Evolutionary conservation across 2,888 invertebrate species (phyloP), one percentile per base, ranked within the genome.

Genomic region (Platynereis dumerilii): DNA sequence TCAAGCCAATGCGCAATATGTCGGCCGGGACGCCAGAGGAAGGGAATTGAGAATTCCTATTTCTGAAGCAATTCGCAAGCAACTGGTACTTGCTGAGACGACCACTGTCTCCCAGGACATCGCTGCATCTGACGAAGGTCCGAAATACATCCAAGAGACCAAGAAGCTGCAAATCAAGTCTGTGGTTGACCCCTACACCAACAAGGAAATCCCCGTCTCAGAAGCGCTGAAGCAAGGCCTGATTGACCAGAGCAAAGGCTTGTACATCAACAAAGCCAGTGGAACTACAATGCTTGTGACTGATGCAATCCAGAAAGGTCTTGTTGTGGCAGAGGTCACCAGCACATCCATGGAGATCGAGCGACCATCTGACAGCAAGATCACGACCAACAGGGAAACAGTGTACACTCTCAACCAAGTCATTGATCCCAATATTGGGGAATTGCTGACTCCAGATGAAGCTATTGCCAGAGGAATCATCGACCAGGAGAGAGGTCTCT

Each of bases 391-490:
- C 20, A 80, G 80, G 65, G 69, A 78, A 63, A 78, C 79, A 24
- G 79, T 79, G 3, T 74, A 80, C 53, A 75, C 78, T 60, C 76
- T 83, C n/a, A 78, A 76, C 48, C 76, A 77, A 68, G 91, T 93
- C 77, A 88, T 89, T 56, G 91, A 92, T 75, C 85, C 86, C 71
- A 87, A 91, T 89, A 86, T 85, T 28, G 84, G 85, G 28, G 82
- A 82, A 73, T 90, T 91, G 80, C 88, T 96, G 44, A 92, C 94
- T n/a, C 87, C 97, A 70, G 85, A 94, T 71, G 94, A 96, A 87
- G 95, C 95, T 34, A 94, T 96, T 77, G 93, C 93, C 80, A 89
- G 91, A 77, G 94, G 96, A 81, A 88, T 96, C 60, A 90, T 90
- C 82, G 95, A 96, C 78, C 92, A 94, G 2, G 92, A 94, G 81